phyloP scores from a whole-genome alignment of 2,888 invertebrate species.

The Teleogryllus oceanicus region DNA sequence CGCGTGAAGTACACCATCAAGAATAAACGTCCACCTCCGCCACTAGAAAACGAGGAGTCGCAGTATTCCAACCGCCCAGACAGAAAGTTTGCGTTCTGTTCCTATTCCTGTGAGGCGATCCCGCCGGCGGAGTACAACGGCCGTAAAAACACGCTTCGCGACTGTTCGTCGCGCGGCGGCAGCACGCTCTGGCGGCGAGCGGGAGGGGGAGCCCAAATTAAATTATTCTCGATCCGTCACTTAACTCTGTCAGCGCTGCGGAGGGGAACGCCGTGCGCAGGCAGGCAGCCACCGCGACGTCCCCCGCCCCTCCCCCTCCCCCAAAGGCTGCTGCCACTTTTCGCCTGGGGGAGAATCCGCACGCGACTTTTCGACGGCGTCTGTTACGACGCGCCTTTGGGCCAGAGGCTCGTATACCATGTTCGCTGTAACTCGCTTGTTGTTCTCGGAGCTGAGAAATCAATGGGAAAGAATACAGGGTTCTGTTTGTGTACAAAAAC shows the following conservation, averaged over 20 bases:
- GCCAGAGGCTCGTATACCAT: too few species aligned
- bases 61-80: too few species aligned
- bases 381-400: not conserved
- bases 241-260: not conserved
- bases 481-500: too few species aligned
- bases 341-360: not conserved
- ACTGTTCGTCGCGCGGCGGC: not conserved
- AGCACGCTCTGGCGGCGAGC: not conserved
- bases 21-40: too few species aligned
- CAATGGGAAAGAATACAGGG: too few species aligned
- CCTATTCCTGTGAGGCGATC: too few species aligned
- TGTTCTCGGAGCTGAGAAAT: too few species aligned
- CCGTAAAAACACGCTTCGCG: not conserved
- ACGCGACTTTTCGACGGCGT: not conserved
- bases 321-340: not conserved
- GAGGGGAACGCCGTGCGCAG: not conserved
- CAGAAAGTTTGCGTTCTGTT: too few species aligned
- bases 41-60: too few species aligned
- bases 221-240: conserved; percentile 18
- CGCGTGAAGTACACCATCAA: too few species aligned
- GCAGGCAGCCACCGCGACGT: not conserved
- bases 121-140: not conserved
- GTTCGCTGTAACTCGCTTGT: too few species aligned
- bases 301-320: too few species aligned
- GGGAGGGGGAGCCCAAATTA: not conserved